These are phyloP conservation scores for Drosophila multiciliata DNA, from an alignment of 2,888 invertebrate genomes.

Conservation along the genomic window DNA sequence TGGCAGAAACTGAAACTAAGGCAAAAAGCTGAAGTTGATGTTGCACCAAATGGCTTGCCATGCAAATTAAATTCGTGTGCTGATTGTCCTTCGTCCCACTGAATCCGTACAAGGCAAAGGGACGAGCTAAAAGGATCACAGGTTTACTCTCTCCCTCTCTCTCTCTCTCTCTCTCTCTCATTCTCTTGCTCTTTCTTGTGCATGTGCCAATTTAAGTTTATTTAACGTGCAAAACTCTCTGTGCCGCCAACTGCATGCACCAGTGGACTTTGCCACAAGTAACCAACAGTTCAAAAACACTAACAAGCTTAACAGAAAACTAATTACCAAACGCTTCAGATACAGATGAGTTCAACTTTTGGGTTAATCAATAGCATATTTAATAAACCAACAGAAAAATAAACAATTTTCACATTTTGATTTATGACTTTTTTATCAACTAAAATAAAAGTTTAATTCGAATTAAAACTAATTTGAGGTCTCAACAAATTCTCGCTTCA, in stretches of 20 bases:
- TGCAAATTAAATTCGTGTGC: slow-evolving; percentile 79
- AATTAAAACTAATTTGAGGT: not conserved
- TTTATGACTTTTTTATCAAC: not conserved
- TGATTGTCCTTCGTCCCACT: slow-evolving; percentile 60
- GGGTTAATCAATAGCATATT: not conserved
- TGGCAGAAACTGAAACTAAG: not conserved
- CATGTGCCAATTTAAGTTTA: slow-evolving; percentile 70
- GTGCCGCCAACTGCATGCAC: slow-evolving; percentile 41
- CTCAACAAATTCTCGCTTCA: not conserved
- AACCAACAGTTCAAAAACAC: not conserved
- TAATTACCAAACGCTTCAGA: slow-evolving; percentile 26
- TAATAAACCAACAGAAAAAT: not conserved
- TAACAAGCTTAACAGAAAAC: slow-evolving; percentile 22
- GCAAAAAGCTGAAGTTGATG: slow-evolving; percentile 23
- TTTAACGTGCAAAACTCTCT: slow-evolving; percentile 28
- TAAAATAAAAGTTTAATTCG: not conserved
- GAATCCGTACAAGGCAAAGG: not conserved
- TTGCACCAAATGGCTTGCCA: slow-evolving; percentile 36
- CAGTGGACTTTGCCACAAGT: slow-evolving; percentile 26
- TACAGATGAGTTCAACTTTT: slow-evolving; percentile 21
- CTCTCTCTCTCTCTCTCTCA: not conserved
- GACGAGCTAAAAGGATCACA: slow-evolving; percentile 59
- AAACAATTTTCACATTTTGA: not conserved
- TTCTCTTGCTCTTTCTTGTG: not conserved
- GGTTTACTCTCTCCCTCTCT: slow-evolving; percentile 46